Percentiles rank a stretch among this genome's conserved stretches.
These are phyloP conservation scores for Hyppa rectilinea DNA, from an alignment of 2,888 invertebrate species.

Conservation along the genomic window DNA sequence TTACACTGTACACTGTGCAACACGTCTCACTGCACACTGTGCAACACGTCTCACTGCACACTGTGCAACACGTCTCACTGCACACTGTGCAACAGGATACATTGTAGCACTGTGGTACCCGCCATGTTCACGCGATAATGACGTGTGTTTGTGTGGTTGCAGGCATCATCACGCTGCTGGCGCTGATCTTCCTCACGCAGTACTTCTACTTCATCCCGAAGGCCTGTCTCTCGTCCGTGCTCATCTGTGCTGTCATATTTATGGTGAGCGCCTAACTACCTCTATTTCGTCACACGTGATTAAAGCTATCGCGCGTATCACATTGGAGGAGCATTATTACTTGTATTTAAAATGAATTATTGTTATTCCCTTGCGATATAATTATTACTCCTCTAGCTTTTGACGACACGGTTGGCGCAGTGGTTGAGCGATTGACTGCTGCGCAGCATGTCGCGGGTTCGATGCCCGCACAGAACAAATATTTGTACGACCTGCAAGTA, in stretches of 20 bases:
- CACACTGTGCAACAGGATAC: not conserved
- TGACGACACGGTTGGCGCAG: too few species aligned
- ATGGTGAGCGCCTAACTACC: constrained; percentile 89
- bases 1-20: constrained; percentile 1
- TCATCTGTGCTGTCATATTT: constrained; percentile 97
- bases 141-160: constrained; percentile 88
- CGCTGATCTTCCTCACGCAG: constrained; percentile 95
- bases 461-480: too few species aligned
- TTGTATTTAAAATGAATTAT: not conserved
- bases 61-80: constrained; percentile 41
- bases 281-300: not conserved
- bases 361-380: not conserved
- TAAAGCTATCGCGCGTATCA: not conserved
- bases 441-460: too few species aligned
- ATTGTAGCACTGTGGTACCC: constrained; percentile 81
- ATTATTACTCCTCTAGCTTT: not conserved
- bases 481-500: too few species aligned
- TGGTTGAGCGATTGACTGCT: too few species aligned
- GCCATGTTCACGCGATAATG: constrained; percentile 67
- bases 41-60: not conserved
- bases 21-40: not conserved
- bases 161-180: constrained; percentile 95
- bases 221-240: constrained; percentile 96
- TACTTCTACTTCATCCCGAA: constrained; percentile 97
- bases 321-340: not conserved